A percentile compares a stretch with the other conserved stretches of the same genome.
Conservation (phyloP, 2,113 vertebrate species). For the Macaca mulatta region DNA sequence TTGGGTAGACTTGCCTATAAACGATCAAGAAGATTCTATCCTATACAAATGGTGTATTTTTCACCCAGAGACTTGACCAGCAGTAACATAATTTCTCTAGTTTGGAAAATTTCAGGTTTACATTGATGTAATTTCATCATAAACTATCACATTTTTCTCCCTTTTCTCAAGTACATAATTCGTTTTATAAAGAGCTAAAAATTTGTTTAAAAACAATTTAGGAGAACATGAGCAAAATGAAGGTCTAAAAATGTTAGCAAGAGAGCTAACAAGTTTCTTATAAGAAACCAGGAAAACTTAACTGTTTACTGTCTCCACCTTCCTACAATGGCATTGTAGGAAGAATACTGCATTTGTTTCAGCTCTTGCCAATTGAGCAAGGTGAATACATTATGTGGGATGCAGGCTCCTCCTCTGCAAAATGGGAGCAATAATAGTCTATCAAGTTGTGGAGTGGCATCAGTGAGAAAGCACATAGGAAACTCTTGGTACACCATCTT, state of each 20-base stretch:
- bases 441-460: too few species aligned
- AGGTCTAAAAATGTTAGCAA: constrained; percentile 44
- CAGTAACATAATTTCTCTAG: not conserved
- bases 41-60: not conserved
- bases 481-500: not conserved
- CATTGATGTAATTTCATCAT: not conserved
- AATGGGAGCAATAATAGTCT: not conserved
- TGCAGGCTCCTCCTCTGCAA: not conserved
- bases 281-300: not conserved
- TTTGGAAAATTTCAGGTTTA: constrained; percentile 18
- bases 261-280: not conserved
- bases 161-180: not conserved
- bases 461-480: not conserved
- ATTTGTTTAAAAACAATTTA: constrained; percentile 17
- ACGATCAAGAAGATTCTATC: not conserved
- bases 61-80: not conserved
- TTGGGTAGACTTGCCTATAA: not conserved
- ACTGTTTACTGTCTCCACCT: not conserved
- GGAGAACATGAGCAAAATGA: constrained; percentile 26
- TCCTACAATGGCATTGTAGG: fast-evolving
- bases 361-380: not conserved
- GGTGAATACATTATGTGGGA: not conserved
- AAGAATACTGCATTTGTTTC: not conserved
- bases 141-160: not conserved
- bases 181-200: constrained; percentile 28